Evolutionary conservation across 2,113 vertebrate species (phyloP), one percentile per base, ranked within the genome.

Genomic region (Sceloporus undulatus): DNA sequence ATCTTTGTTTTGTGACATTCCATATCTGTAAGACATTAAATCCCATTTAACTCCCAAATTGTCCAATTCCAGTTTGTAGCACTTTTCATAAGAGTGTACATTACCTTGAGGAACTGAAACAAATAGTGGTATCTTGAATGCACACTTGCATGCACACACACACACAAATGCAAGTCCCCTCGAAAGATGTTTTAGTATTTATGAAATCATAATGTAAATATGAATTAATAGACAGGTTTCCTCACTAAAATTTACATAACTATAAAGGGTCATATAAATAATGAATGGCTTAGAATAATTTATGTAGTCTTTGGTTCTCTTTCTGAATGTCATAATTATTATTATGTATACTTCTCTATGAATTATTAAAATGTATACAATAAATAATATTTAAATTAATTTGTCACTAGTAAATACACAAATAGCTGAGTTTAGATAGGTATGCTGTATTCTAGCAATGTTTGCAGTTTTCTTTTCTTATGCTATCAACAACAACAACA

Each of bases 341-440:
- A 38, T 16, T 87, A 93, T 4, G 86, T 85, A 89, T 14, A 56
- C 14, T 88, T 74, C 78, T 66, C 82, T 65, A 89, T 94, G 90
- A 94, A 94, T 93, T 95, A 94, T 92, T 93, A 81, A 94, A 86
- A 91, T 75, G 89, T 79, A 74, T 34, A 95, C 89, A 91, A 95
- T 90, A 94, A 95, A 96, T 94, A 93, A 91, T 59, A 89, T 90
- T 93, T 87, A 92, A 93, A 93, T 92, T 90, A 92, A 93, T 94
- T 93, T 81, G 38, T 87, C 92, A 85, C 88, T 71, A 54, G 1
- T 84, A 92, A 92, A 84, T 79, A 92, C 70, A 87, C 0, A n/a
- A 79, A 91, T 86, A 95, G 84, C 73, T 75, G 89, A 89, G 86
- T 93, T 93, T 91, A 93, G 92, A 92, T 19, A 91, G 85, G 54